Base-by-base conservation (phyloP, 2,113 vertebrate species). In the Callionymus lyra region DNA sequence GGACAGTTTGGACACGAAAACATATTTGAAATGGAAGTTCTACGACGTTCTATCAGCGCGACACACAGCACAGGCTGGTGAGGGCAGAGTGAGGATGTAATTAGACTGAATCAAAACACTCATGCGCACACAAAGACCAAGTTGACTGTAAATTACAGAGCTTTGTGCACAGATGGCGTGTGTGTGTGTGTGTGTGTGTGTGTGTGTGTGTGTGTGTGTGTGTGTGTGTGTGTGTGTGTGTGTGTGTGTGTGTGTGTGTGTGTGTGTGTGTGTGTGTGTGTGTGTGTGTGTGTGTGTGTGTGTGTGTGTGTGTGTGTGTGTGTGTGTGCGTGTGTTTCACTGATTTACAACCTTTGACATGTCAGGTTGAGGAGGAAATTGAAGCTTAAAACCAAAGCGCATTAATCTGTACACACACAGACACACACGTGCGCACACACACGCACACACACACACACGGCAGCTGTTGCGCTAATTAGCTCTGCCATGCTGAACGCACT, bases 381-480 rank as follows among this genome's bases (percentile, higher is more conserved):
- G 58, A 76, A 72, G 63, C 61, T 56, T 68, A 47, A 65, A 51
- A 63, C 59, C 45, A 59, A 44, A 53, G 62, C 50, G 35, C 56
- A 71, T 66, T 59, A 64, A 74, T 66, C 59, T 44, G 52, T 34
- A 47, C 16, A 38, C 35, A 32, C 4, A 34, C 40, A 53, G 56
- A 56, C 47, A 47, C 38, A 52, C 38, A 63, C 21, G 41, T 50
- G 55, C 44, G 53, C 1, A 16, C 35, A 32, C 4, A 34, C 40
- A 53, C 63, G 56, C 47, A 47, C 38, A 52, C 38, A 63, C 21
- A 44, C 53, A 58, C 44, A 56, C 1, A 16, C 34, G 59, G 61
- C 64, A 72, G 76, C 68, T 72, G 70, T 65, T 69, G 69, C 59
- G 58, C 76, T 81, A 79, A 81, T 81, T 77, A 79, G 64, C 59